Percentiles rank a stretch among this genome's conserved stretches.
Evolutionary conservation across 2,797 vertebrate genomes (phyloP).

Genomic region (Cygnus olor): DNA sequence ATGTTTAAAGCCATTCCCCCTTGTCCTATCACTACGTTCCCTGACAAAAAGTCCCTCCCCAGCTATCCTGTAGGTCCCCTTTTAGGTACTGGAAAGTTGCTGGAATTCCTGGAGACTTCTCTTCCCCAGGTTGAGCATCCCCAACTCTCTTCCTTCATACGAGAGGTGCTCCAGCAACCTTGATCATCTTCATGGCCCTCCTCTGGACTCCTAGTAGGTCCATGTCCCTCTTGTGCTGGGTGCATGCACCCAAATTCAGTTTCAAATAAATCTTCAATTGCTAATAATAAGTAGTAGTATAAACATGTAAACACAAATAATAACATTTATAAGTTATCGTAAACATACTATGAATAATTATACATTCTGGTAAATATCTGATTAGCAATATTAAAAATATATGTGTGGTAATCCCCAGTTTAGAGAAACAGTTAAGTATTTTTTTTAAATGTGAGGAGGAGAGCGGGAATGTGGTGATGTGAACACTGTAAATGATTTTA

Average conservation of each 20-base stretch:
- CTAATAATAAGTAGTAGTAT: not conserved
- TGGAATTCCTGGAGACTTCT: too few relatives aligned
- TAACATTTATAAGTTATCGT: not conserved
- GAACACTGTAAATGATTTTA: not conserved
- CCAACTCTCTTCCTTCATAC: too few relatives aligned
- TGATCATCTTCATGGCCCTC: too few relatives aligned
- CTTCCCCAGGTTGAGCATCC: too few relatives aligned
- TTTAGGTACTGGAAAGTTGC: too few relatives aligned
- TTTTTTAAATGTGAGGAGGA: not conserved
- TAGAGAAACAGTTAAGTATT: not conserved
- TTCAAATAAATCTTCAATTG: slow-evolving; percentile 2
- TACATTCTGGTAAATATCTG: not conserved
- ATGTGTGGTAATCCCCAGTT: not conserved
- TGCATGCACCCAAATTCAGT: not conserved
- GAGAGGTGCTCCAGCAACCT: too few relatives aligned
- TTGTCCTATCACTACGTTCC: too few relatives aligned
- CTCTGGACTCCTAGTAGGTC: too few relatives aligned
- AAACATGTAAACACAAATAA: not conserved
- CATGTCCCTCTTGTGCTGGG: too few relatives aligned
- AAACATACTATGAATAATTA: not conserved
- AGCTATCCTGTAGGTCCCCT: too few relatives aligned
- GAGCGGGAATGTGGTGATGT: not conserved
- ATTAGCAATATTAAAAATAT: not conserved
- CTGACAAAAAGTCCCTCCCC: too few relatives aligned
- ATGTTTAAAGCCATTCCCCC: too few relatives aligned